A percentile compares a stretch with the other conserved stretches of the same genome.
phyloP scores from a whole-genome alignment of 2,888 invertebrate species.

The Clepsis dumicolana region DNA sequence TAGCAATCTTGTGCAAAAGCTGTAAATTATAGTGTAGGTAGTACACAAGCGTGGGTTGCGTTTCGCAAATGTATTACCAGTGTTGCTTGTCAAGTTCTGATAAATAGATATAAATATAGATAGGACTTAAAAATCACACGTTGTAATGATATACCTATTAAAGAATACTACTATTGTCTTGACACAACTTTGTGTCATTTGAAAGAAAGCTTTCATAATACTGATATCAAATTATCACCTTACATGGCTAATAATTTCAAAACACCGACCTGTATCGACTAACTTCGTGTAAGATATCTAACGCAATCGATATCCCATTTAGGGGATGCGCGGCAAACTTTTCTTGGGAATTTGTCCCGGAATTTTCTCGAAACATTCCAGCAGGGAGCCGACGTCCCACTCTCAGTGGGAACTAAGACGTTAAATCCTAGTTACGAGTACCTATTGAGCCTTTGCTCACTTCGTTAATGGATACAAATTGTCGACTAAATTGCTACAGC shows the following conservation, averaged over 20 bases:
- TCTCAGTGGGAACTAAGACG: conserved; percentile 73
- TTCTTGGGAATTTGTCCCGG: conserved; percentile 74
- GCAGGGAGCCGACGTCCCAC: conserved; percentile 63
- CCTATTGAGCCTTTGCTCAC: conserved; percentile 71
- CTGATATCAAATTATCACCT: not conserved
- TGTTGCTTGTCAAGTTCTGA: not conserved
- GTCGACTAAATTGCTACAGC: conserved; percentile 64
- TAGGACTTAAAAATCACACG: too few species aligned
- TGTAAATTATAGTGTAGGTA: not conserved
- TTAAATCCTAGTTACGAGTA: conserved; percentile 76
- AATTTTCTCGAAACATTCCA: conserved; percentile 76
- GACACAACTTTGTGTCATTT: too few species aligned
- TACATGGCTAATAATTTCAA: conserved; percentile 21
- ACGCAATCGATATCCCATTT: conserved; percentile 58
- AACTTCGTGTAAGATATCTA: conserved; percentile 44
- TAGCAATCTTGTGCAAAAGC: not conserved
- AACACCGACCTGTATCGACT: conserved; percentile 33
- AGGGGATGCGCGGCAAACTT: conserved; percentile 64
- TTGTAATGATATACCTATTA: too few species aligned
- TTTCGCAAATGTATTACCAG: not conserved
- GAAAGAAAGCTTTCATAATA: too few species aligned
- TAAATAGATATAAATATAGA: not conserved
- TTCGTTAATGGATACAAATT: conserved; percentile 76
- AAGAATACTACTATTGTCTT: too few species aligned
- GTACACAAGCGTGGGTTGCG: not conserved